Conservation (phyloP, 2,113 vertebrate genomes). For the Gambusia affinis region DNA sequence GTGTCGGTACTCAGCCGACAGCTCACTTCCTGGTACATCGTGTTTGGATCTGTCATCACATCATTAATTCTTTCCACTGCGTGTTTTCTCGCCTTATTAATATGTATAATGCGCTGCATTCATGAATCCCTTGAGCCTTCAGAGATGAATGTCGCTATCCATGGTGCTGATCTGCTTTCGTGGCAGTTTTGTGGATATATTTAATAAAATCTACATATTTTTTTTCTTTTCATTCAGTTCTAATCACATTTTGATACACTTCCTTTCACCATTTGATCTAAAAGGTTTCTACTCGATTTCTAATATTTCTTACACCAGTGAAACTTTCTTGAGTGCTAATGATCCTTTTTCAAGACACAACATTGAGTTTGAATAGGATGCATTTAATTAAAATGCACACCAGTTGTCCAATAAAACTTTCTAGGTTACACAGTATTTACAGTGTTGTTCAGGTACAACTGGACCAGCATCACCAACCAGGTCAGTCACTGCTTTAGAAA, state of each 20-base stretch:
- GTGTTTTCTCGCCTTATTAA: background rate
- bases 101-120: background rate
- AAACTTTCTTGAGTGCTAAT: background rate
- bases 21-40: slow-evolving; percentile 21
- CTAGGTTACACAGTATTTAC: too few relatives aligned
- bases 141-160: slow-evolving; percentile 44
- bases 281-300: too few relatives aligned
- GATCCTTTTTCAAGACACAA: too few relatives aligned
- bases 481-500: background rate
- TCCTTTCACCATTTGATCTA: too few relatives aligned
- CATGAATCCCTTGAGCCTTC: background rate
- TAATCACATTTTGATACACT: too few relatives aligned
- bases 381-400: too few relatives aligned
- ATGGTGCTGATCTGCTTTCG: slow-evolving; percentile 58
- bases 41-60: background rate
- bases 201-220: too few relatives aligned
- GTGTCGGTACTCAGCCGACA: background rate
- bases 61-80: background rate
- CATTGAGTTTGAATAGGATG: too few relatives aligned
- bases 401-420: too few relatives aligned
- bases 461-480: background rate
- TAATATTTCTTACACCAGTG: background rate
- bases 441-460: background rate
- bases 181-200: too few relatives aligned
- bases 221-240: too few relatives aligned